phyloP scores from a whole-genome alignment of 1,140 invertebrate genomes.

The Anoplolepis gracilipes region DNA sequence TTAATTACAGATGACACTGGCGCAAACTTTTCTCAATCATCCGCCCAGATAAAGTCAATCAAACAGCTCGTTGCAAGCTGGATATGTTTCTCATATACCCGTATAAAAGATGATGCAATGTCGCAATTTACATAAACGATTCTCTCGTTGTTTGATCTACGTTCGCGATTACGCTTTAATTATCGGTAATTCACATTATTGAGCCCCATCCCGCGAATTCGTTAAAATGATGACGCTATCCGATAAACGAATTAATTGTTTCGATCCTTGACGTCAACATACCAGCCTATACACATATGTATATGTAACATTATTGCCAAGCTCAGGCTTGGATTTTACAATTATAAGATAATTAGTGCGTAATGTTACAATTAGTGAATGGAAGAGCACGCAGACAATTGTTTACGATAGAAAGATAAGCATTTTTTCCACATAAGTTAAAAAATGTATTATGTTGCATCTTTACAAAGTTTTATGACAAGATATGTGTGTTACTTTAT shows the following conservation, averaged over 20 bases:
- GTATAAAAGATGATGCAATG: conserved; percentile 18
- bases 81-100: conserved; percentile 20
- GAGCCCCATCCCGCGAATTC: neutral
- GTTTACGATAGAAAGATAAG: too few relatives aligned
- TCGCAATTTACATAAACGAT: conserved; percentile 55
- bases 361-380: neutral
- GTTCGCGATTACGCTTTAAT: conserved; percentile 51
- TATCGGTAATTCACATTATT: conserved; percentile 50
- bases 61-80: conserved; percentile 6
- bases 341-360: neutral
- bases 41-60: neutral
- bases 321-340: neutral
- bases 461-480: too few relatives aligned
- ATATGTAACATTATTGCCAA: neutral
- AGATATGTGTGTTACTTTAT: too few relatives aligned
- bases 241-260: conserved; percentile 33
- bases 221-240: neutral
- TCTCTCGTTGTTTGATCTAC: neutral
- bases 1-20: conserved; percentile 45
- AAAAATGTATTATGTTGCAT: too few relatives aligned
- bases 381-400: neutral
- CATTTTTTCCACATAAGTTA: too few relatives aligned
- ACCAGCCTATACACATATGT: too few relatives aligned
- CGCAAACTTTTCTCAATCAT: conserved; percentile 24
- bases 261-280: neutral